Evolutionary conservation across 1,140 invertebrate genomes (phyloP).

Genomic region (Dendroctonus valens): DNA sequence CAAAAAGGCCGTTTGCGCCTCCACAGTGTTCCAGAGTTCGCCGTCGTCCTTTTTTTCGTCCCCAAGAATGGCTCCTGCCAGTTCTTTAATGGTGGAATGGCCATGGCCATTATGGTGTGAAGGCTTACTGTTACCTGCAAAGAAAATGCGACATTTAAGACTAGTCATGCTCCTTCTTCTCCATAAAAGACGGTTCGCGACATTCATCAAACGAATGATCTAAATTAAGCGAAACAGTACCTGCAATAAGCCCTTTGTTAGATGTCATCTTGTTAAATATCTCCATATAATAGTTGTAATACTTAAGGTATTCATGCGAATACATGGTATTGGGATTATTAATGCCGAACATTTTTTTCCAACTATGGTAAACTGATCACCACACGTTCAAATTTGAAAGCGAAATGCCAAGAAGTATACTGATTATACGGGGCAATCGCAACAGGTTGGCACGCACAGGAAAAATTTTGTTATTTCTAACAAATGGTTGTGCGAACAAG

Average conservation of each 20-base stretch:
- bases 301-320: slow-evolving; percentile 2
- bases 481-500: too few relatives aligned
- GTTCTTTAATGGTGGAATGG: slow-evolving; percentile 49
- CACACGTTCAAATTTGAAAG: too few relatives aligned
- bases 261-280: slow-evolving; percentile 6
- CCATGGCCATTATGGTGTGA: slow-evolving; percentile 48
- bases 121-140: slow-evolving; percentile 51
- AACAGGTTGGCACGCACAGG: too few relatives aligned
- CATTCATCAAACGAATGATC: too few relatives aligned
- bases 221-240: background rate
- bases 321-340: background rate
- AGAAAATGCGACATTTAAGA: slow-evolving; percentile 19
- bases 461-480: too few relatives aligned
- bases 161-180: background rate
- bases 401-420: too few relatives aligned
- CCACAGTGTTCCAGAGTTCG: slow-evolving; percentile 79
- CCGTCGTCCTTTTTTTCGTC: slow-evolving; percentile 78
- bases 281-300: slow-evolving; percentile 10
- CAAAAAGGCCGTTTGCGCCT: slow-evolving; percentile 89
- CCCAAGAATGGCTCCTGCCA: slow-evolving; percentile 47
- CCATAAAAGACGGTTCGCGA: too few relatives aligned
- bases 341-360: background rate
- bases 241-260: background rate
- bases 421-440: too few relatives aligned
- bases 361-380: too few relatives aligned